Evolutionary conservation across 2,797 vertebrate genomes (phyloP).

Genomic region (Macrochelys suwanniensis): DNA sequence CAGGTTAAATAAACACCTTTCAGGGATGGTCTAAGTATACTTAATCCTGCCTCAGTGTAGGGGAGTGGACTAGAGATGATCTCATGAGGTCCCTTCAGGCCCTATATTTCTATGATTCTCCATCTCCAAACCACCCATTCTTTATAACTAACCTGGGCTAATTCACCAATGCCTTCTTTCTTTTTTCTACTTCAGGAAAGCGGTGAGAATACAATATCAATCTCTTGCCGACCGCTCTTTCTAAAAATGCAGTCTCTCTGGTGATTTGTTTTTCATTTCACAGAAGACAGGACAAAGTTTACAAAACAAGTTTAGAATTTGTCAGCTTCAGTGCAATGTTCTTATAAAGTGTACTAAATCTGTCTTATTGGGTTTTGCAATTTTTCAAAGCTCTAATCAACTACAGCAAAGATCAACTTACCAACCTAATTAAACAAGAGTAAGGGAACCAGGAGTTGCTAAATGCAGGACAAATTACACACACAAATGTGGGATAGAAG

Average conservation of each 20-base stretch:
- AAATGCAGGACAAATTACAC: not conserved
- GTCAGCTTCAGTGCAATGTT: not conserved
- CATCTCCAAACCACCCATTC: not conserved
- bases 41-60: not conserved
- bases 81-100: not conserved
- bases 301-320: not conserved
- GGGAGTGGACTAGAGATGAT: not conserved
- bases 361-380: not conserved
- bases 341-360: not conserved
- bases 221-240: not conserved
- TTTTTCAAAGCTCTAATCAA: not conserved
- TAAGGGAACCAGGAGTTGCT: not conserved
- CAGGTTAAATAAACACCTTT: not conserved
- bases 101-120: not conserved
- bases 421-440: not conserved
- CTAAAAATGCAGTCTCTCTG: not conserved
- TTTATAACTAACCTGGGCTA: not conserved
- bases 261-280: not conserved
- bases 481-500: not conserved
- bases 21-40: not conserved
- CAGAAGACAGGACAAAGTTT: not conserved
- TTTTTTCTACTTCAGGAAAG: not conserved
- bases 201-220: rapidly evolving
- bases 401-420: not conserved
- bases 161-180: not conserved